Evolutionary conservation across 2,113 vertebrate species (phyloP), one percentile per base, ranked within the genome.

Genomic region (Xiphorhynchus elegans): DNA sequence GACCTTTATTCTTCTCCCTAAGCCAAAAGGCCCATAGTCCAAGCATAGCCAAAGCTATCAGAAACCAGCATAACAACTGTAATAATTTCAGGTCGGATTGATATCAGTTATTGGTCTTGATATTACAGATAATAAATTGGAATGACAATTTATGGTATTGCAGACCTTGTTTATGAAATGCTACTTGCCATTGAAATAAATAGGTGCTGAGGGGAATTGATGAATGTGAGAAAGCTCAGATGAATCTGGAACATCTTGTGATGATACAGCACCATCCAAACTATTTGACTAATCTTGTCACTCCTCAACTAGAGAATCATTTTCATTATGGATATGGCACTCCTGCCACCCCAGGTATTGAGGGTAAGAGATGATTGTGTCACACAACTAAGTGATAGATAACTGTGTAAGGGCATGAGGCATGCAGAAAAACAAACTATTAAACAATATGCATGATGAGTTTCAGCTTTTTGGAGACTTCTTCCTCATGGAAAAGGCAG

Each of bases 371-470:
- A 7, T 49, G 11, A 16, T 64, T 74, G 16, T 66, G 18, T 78
- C 19, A 26, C 13, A 19, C 24, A 52, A 44, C 40, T 12, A 24
- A 21, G 31, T 62, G 26, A 33, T 14, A 49, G 23, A 37, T 60
- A 64, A 56, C 49, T 63, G 8, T n/a, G 8, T 50, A 56, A 77
- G 53, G 37, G 21, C 1, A 1, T 44, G 50, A 82, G 28, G n/a
- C 16, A 31, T 18, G 13, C 24, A 49, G 31, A n/a, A 81, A 58
- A 87, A 42, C 4, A 62, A 87, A 10, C 13, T 60, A 25, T 47
- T 64, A 24, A 60, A 13, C 1, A 0, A 39, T 37, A 2, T 15
- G 8, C 44, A 33, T n/a, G 19, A 31, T 60, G 17, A 29, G 10
- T 69, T 87, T 69, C 44, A 66, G 25, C 8, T 8, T 69, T 3